Conservation (phyloP, 2,888 invertebrate genomes). For the Spicauda simplicius region DNA sequence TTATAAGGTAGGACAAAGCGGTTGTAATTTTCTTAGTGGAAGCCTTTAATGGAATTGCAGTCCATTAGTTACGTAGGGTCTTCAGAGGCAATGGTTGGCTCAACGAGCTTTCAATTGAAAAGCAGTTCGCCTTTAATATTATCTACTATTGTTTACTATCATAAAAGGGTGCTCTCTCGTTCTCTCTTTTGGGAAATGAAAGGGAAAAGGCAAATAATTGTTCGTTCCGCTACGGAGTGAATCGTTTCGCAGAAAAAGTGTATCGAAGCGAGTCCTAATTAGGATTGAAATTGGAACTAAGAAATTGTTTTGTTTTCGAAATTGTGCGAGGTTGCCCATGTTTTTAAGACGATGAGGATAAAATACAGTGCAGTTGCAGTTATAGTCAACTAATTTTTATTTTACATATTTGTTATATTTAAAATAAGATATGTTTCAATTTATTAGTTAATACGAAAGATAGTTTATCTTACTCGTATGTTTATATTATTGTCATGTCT, state of each 20-base stretch:
- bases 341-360: background rate
- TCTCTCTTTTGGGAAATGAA: slow-evolving; percentile 36
- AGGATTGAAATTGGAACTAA: slow-evolving; percentile 34
- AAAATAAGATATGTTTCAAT: no score
- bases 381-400: no score
- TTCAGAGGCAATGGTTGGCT: slow-evolving; percentile 25
- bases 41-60: slow-evolving; percentile 24
- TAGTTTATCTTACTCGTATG: no score
- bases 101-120: slow-evolving; percentile 37
- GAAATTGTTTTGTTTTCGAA: slow-evolving; percentile 14
- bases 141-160: slow-evolving; percentile 37
- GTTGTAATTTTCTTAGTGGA: slow-evolving; percentile 12
- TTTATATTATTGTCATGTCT: no score
- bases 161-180: slow-evolving; percentile 36
- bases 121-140: slow-evolving; percentile 34
- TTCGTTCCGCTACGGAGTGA: slow-evolving; percentile 30
- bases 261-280: slow-evolving; percentile 35
- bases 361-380: background rate
- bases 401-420: no score
- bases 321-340: background rate
- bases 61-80: slow-evolving; percentile 28
- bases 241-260: slow-evolving; percentile 28
- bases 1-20: slow-evolving; percentile 14
- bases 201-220: slow-evolving; percentile 33
- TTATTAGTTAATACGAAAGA: no score